A percentile compares a stretch with the other conserved stretches of the same genome.
These are phyloP conservation scores for Psilopsiagon aurifrons DNA, from an alignment of 2,113 vertebrate species.

Conservation along the genomic window DNA sequence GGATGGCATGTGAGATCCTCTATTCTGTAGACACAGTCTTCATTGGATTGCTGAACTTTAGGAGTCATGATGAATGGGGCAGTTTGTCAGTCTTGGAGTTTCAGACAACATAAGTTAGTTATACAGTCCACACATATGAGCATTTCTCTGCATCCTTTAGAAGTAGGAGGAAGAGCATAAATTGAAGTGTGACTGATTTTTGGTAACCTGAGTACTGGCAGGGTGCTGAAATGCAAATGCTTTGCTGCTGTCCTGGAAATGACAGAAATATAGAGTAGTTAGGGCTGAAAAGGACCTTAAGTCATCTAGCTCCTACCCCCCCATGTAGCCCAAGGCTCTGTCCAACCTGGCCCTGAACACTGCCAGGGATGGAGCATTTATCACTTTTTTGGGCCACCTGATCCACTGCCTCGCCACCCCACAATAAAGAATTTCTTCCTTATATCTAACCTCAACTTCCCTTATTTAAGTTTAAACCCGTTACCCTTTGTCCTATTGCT, in stretches of 20 bases:
- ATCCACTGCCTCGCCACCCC: neutral
- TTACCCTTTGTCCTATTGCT: neutral
- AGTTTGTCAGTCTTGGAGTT: neutral
- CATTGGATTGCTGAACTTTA: neutral
- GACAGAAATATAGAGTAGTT: neutral
- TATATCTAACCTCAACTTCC: neutral
- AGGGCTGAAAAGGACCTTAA: neutral
- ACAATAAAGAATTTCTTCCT: neutral
- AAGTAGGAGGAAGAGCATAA: neutral
- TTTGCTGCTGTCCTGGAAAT: neutral
- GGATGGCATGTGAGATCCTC: neutral
- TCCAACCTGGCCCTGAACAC: neutral
- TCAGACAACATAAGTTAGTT: neutral
- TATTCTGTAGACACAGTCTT: neutral
- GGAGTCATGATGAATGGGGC: neutral
- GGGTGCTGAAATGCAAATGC: neutral
- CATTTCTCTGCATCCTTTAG: neutral
- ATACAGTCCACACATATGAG: neutral
- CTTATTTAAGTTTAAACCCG: neutral
- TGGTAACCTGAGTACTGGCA: neutral
- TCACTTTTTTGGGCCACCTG: neutral
- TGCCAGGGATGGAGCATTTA: neutral
- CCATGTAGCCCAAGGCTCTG: neutral
- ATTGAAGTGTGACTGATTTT: neutral
- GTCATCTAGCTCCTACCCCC: neutral